A percentile compares a stretch with the other conserved stretches of the same genome.
These are phyloP conservation scores for Lagothrix lagotricha DNA, from an alignment of 2,797 vertebrate genomes.

Conservation along the genomic window DNA sequence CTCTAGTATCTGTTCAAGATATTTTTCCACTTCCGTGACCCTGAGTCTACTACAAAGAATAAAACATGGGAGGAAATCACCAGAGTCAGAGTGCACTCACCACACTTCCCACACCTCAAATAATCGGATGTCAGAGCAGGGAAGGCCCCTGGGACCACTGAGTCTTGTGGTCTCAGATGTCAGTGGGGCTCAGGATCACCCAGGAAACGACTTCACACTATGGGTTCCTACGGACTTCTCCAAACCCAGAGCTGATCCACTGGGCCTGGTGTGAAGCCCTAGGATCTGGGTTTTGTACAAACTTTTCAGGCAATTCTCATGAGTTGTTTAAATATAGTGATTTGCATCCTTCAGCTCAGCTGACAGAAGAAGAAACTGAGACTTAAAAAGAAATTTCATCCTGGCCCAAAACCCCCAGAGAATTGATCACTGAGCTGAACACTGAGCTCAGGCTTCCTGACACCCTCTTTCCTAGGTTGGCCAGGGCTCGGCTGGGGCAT, in stretches of 20 bases:
- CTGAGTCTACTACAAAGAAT: not conserved
- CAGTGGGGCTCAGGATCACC: not conserved
- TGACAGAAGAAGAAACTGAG: not conserved
- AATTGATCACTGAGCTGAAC: not conserved
- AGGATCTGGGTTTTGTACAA: not conserved
- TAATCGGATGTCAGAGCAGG: not conserved
- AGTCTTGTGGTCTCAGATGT: not conserved
- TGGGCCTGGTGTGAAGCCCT: not conserved
- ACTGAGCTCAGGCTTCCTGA: not conserved
- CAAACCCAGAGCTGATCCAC: not conserved
- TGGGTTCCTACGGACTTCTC: not conserved
- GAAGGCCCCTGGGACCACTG: not conserved
- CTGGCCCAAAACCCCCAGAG: not conserved
- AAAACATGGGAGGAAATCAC: constrained; percentile 17
- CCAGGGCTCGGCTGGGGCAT: not conserved
- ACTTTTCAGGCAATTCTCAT: not conserved
- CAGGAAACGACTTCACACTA: not conserved
- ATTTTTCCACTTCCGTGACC: not conserved
- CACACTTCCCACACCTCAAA: constrained; percentile 52
- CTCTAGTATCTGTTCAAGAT: not conserved
- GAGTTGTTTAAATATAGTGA: not conserved
- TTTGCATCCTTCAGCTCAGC: not conserved
- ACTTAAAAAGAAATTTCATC: not conserved
- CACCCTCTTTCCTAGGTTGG: not conserved
- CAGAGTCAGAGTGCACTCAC: constrained; percentile 36